Base-by-base conservation (phyloP, 2,888 invertebrate genomes). In the Parthenolecanium corni region DNA sequence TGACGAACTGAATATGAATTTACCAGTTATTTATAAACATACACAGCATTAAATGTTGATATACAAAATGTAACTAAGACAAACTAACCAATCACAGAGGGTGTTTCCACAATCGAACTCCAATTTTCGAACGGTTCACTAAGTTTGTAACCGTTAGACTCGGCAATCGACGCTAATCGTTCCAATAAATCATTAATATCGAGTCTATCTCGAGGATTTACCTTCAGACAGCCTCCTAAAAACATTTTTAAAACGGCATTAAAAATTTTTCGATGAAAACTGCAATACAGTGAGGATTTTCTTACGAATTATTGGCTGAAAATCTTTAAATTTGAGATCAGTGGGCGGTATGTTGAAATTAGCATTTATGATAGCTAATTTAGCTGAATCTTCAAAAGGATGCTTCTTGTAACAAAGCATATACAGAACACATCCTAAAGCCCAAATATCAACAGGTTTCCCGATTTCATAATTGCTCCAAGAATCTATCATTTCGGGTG, bases 401-500 rank as follows among this genome's bases (percentile, higher is more conserved):
- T 98, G 98, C 69, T 85, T 85, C 76, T 89, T 85, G 72, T 86
- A 96, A 74, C 95, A 93, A 18, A 98, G 76, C 52, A 87, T 84
- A 74, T 90, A 97, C 14, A 97, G 77, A 67, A 98, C 83, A 74
- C 98, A 98, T 6, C 98, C 98, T 14, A 98, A 77, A 0, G 97
- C 96, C 98, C 98, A 98, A 40, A 95, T 80, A 75, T 99, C 98
- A 1, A 87, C 84, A 47, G 88, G 84, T 67, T 88, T 82, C 64
- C 93, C 93, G 68, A 98, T 93, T 66, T 86, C 87, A 72, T 86
- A 85, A 73, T 98, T 95, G 71, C 86, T 91, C 89, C 97, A 98
- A 3, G 95, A 90, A 73, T 97, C 96, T 67, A 97, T 79, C 86
- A 97, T 94, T 79, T 98, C 98, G 31, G 98, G 98, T 0, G 97